Evolutionary conservation across 2,888 invertebrate species (phyloP).

Genomic region (Sesia apiformis): DNA sequence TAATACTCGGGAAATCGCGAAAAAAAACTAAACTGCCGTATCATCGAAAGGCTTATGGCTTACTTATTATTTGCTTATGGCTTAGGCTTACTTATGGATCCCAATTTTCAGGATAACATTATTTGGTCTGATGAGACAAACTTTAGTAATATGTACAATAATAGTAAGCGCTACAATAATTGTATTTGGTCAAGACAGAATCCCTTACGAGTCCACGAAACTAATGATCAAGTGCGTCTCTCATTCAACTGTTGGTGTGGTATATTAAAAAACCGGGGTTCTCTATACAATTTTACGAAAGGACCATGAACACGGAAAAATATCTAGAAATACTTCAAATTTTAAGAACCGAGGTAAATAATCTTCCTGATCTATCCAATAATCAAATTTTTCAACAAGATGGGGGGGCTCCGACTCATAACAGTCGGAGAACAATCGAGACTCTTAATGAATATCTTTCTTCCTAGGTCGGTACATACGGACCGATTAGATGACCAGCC

Average conservation of each 20-base stretch:
- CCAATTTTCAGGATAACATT: too few relatives aligned
- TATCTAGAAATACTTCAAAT: not conserved
- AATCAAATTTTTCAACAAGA: too few relatives aligned
- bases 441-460: too few relatives aligned
- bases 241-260: not conserved
- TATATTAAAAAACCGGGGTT: not conserved
- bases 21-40: too few relatives aligned
- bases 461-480: too few relatives aligned
- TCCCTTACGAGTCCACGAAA: conserved; percentile 3
- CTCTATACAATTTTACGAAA: not conserved
- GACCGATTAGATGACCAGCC: too few relatives aligned
- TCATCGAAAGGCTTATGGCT: too few relatives aligned
- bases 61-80: too few relatives aligned
- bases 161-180: conserved; percentile 1
- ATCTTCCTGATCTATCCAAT: not conserved
- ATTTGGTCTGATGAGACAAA: not conserved
- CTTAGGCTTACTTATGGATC: too few relatives aligned
- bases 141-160: not conserved
- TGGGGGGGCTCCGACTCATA: too few relatives aligned
- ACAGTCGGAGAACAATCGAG: too few relatives aligned
- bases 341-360: not conserved
- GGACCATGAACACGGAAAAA: not conserved
- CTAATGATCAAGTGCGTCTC: conserved; percentile 3
- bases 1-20: too few relatives aligned
- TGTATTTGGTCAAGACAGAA: conserved; percentile 3